Conservation (phyloP, 2,113 vertebrate species). For the Pavo muticus region DNA sequence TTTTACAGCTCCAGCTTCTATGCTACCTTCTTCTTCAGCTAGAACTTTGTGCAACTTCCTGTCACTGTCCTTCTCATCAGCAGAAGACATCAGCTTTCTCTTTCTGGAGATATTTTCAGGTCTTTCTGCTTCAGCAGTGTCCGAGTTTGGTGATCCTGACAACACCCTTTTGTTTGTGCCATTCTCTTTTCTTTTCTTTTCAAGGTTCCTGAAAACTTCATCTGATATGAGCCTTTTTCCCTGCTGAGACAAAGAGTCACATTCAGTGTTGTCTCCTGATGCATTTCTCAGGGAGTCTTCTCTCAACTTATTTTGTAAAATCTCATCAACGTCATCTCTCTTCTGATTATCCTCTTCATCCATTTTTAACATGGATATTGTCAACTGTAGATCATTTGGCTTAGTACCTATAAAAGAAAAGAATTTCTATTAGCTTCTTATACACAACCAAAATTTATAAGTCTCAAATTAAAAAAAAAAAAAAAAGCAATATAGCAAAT, state of each 20-base stretch:
- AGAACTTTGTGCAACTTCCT: background rate
- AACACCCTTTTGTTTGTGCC: slow-evolving; percentile 52
- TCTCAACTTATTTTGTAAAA: background rate
- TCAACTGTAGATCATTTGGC: slow-evolving; percentile 15
- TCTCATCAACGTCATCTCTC: slow-evolving; percentile 45
- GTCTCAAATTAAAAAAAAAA: background rate
- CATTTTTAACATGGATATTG: slow-evolving; percentile 65
- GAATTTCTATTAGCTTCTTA: slow-evolving; percentile 24
- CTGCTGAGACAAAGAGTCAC: background rate
- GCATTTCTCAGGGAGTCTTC: background rate
- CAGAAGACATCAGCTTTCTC: slow-evolving; percentile 61
- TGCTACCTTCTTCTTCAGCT: background rate
- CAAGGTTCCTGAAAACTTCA: slow-evolving; percentile 27
- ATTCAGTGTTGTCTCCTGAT: background rate
- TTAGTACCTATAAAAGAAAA: slow-evolving; percentile 65
- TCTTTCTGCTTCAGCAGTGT: slow-evolving; percentile 47
- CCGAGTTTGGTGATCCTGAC: background rate
- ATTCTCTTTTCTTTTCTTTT: slow-evolving; percentile 52
- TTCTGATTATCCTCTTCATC: slow-evolving; percentile 65
- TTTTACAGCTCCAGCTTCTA: background rate
- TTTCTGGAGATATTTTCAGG: slow-evolving; percentile 61
- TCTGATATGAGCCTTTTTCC: slow-evolving; percentile 55
- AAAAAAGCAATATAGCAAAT: background rate
- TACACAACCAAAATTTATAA: background rate
- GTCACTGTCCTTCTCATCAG: background rate